Percentiles rank a stretch among this genome's conserved stretches.
phyloP scores from a whole-genome alignment of 2,797 vertebrate species.

The Anguilla marmorata region DNA sequence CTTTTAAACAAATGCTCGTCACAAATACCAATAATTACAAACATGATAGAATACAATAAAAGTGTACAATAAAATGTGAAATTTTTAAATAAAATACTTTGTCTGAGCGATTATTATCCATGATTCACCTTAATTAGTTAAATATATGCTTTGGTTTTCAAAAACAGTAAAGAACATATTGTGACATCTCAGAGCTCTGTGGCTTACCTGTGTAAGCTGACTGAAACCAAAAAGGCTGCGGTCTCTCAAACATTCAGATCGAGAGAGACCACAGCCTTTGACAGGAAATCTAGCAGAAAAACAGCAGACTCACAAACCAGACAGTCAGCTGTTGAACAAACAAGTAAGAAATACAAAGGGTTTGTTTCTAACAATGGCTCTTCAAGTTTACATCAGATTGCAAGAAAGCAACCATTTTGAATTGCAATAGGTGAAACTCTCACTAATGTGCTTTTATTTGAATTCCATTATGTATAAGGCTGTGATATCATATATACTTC shows the following conservation, averaged over 20 bases:
- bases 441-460: background rate
- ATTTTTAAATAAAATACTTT: background rate
- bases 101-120: background rate
- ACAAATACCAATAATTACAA: background rate
- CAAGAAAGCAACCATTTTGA: background rate
- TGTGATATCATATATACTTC: background rate
- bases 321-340: background rate
- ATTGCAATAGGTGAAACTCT: background rate
- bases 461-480: background rate
- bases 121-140: background rate
- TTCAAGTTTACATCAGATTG: background rate
- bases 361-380: background rate
- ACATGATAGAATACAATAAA: background rate
- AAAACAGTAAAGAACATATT: background rate
- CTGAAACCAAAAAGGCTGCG: too few species aligned
- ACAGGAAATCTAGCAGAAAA: background rate
- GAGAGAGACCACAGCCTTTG: background rate
- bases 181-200: background rate
- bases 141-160: background rate
- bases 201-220: background rate
- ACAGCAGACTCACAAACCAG: background rate
- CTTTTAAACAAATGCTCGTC: background rate
- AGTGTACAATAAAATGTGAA: background rate
- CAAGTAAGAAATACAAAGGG: background rate
- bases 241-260: background rate